Evolutionary conservation across 1,140 invertebrate genomes (phyloP), one percentile per base, ranked within the genome.

Genomic region (Drosophila paulistorum): DNA sequence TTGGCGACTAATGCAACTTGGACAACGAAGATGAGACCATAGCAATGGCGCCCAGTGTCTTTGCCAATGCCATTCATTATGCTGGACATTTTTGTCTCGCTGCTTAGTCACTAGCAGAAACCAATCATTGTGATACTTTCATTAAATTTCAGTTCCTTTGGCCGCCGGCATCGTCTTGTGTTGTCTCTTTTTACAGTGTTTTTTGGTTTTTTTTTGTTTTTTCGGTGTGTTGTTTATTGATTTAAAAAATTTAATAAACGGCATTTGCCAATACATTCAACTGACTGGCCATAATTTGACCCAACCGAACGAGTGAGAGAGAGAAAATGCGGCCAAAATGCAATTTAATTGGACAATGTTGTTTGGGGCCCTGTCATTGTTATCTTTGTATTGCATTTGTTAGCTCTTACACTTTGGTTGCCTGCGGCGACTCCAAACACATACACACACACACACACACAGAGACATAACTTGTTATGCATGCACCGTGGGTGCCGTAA

Each of bases 121-220:
- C 84, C 84, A 89, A 89, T 89, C 85, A 89, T 89, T 89, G 84
- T 84, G 84, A 89, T 89, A 89, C 85, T 89, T 89, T 89, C 84
- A 89, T 89, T 89, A 89, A 89, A 89, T 73, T 60, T 64, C 63
- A 65, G 69, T 74, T 51, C 17, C 41, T 30, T 33, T 30, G 62
- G 26, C 17, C 30, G 14, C 39, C 17, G 13, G 30, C 65, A 70
- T 54, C 64, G 54, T 54, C 63, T 68, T 65, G 9, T 20, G 3
- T 45, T 37, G 41, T 37, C 33, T 65, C 63, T 23, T 23, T 63
- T 51, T 14, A 1, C 33, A 58, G 26, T 66, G 39, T 72, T 45
- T 62, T 23, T 51, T 51, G 20, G 1, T 20, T 20, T 89, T 23
- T 51, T 51, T 45, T 33, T 59, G 35, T 48, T 61, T 69, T 73